These are phyloP conservation scores for Sebastes matsubarae DNA, from an alignment of 2,797 vertebrate species.

Conservation along the genomic window DNA sequence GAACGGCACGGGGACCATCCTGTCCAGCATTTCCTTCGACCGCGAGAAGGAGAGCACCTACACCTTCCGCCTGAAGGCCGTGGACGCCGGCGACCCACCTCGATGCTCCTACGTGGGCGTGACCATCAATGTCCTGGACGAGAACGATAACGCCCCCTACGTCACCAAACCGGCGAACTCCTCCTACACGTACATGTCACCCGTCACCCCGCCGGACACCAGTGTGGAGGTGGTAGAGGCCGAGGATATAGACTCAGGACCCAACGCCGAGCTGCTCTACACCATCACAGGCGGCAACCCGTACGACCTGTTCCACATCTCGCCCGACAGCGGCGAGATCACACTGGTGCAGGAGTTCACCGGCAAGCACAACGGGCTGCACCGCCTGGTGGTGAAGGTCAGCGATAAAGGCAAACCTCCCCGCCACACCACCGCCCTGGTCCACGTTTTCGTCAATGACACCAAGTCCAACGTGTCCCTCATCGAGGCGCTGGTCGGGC, in stretches of 20 bases:
- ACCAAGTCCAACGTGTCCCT: conserved; percentile 91
- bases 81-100: conserved; percentile 92
- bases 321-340: conserved; percentile 89
- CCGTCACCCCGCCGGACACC: conserved; percentile 87
- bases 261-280: conserved; percentile 91
- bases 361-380: conserved; percentile 92
- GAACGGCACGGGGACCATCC: conserved; percentile 95
- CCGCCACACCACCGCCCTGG: conserved; percentile 91
- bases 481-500: conserved; percentile 92
- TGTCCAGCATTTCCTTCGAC: conserved; percentile 97
- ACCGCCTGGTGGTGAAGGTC: conserved; percentile 93
- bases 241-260: conserved; percentile 93
- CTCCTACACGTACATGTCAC: conserved; percentile 90
- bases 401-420: conserved; percentile 93
- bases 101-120: conserved; percentile 95
- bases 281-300: conserved; percentile 95
- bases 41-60: conserved; percentile 97
- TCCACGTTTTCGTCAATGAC: conserved; percentile 96
- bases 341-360: conserved; percentile 91
- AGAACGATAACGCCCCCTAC: conserved; percentile 96
- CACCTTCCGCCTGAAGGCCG: conserved; percentile 94
- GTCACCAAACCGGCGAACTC: conserved; percentile 96
- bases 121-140: conserved; percentile 96
- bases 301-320: conserved; percentile 94
- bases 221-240: conserved; percentile 92